phyloP scores from a whole-genome alignment of 2,113 vertebrate species.

The Malurus alboscapulatus region DNA sequence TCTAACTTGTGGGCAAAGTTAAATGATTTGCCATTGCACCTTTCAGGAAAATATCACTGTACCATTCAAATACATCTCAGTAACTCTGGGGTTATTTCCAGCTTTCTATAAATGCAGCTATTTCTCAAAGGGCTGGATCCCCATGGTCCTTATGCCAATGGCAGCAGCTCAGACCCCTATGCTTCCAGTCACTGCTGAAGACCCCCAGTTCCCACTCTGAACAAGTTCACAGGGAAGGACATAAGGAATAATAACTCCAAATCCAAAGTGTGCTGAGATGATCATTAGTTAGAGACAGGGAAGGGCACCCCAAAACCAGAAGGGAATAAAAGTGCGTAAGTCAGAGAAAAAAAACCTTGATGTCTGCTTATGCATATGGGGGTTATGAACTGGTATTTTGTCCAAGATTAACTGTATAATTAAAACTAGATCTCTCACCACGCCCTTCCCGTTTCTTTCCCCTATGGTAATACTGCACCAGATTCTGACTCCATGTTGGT shows the following conservation, averaged over 20 bases:
- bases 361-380: neutral
- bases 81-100: neutral
- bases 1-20: neutral
- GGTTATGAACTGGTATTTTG: neutral
- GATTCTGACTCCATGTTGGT: neutral
- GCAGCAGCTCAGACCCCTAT: neutral
- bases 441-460: neutral
- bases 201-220: neutral
- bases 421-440: neutral
- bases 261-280: accelerated
- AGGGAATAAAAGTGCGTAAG: neutral
- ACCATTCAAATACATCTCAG: neutral
- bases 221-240: neutral
- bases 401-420: neutral
- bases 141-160: neutral
- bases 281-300: neutral
- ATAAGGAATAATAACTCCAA: neutral
- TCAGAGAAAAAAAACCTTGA: neutral
- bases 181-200: neutral
- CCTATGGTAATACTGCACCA: neutral
- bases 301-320: neutral
- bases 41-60: neutral
- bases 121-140: neutral
- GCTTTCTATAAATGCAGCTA: neutral
- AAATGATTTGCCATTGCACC: neutral